Percentiles rank a stretch among this genome's conserved stretches.
Conservation (phyloP, 1,140 invertebrate genomes). For the Maconellicoccus hirsutus region DNA sequence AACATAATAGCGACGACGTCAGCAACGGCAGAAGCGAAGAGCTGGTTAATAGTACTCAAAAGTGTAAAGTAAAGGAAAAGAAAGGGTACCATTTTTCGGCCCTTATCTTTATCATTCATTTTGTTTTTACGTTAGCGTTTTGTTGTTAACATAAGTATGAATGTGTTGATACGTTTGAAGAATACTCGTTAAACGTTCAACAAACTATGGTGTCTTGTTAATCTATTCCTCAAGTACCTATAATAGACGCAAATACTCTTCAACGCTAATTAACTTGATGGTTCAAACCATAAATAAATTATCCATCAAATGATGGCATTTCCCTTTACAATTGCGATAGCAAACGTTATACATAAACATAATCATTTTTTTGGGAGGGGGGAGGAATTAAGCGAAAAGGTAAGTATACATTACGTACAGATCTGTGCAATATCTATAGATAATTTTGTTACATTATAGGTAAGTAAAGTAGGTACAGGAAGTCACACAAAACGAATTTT, state of each 20-base stretch:
- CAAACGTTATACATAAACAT: too few relatives aligned
- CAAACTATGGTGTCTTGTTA: background rate
- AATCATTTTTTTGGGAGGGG: too few relatives aligned
- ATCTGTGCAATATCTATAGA: too few relatives aligned
- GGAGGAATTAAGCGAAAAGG: too few relatives aligned
- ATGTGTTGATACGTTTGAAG: slow-evolving; percentile 4
- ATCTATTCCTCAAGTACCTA: too few relatives aligned
- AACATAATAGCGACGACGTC: slow-evolving; percentile 18
- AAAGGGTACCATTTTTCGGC: slow-evolving; percentile 1
- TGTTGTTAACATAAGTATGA: background rate
- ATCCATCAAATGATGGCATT: too few relatives aligned
- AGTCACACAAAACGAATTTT: too few relatives aligned
- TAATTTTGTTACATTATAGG: too few relatives aligned
- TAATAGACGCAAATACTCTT: background rate
- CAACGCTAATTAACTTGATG: background rate
- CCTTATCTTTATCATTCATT: slow-evolving; percentile 18
- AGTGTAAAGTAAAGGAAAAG: slow-evolving; percentile 19
- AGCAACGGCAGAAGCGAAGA: background rate
- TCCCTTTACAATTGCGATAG: too few relatives aligned
- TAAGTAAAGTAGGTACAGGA: too few relatives aligned
- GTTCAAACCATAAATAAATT: background rate
- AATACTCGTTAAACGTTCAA: slow-evolving; percentile 4
- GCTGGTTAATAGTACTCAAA: slow-evolving; percentile 13
- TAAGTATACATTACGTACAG: too few relatives aligned
- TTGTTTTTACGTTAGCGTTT: background rate